Base-by-base conservation (phyloP, 2,797 vertebrate genomes). In the Champsocephalus esox region DNA sequence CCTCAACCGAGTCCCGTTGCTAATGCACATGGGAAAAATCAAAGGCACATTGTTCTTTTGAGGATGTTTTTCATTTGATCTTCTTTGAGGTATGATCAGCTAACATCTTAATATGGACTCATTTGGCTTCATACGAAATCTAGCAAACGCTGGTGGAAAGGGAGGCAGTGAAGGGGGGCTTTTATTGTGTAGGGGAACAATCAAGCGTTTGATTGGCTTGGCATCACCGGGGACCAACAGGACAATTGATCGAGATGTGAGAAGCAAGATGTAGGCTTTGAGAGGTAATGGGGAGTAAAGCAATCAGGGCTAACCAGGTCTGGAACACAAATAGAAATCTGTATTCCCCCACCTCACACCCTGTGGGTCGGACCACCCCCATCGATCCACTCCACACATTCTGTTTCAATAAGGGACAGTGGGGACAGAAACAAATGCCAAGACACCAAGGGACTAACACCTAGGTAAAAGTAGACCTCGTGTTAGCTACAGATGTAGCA, bases 231-330 rank as follows among this genome's bases (percentile, higher is more conserved):
- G 66, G 78, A 78, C 56, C 49, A 68, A 70, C 48, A 7, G 71
- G 74, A 73, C 69, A n/a, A 79, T 87, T 70, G 84, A 86, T 83
- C 41, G 58, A 62, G 81, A 66, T 43, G 70, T 57, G 73, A 73
- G 46, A 70, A 63, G 12, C 34, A 10, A 77, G 71, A 70, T 61
- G 60, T 59, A 65, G 51, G 70, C 64, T 81, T 73, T 50, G 59
- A 77, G 70, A 78, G 60, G 80, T 76, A 83, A 84, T 73, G 67
- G 64, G 52, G 75, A 67, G 61, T 68, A 79, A 75, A 79, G 83
- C 68, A 84, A 85, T 87, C 79, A 76, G 63, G 56, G 73, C 73
- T 78, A 83, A 88, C 67, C 66, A 70, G 70, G 81, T 54, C 66
- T 56, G 50, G 50, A 84, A 41, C 77, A 75, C 76, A 74, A 73